Evolutionary conservation across 2,888 invertebrate genomes (phyloP), one percentile per base, ranked within the genome.

Genomic region (Phytoseiulus persimilis): DNA sequence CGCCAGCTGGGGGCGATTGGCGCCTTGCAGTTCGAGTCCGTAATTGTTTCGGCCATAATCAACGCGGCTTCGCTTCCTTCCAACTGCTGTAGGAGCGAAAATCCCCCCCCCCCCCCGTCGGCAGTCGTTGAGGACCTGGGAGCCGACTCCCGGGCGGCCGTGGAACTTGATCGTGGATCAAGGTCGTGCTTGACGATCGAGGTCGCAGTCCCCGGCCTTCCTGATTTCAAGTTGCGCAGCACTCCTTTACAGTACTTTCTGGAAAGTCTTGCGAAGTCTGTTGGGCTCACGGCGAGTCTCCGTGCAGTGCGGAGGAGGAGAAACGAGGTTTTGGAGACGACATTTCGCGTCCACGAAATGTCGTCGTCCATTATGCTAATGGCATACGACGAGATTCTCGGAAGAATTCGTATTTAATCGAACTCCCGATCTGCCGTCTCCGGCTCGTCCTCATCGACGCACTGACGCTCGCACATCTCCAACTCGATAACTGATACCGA

Each of bases 21-120:
- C 65, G 65, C 65, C 65, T 65, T 14, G 65, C 65, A 65, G 65
- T 65, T 65, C 14, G 65, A 65, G 65, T 65, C 65, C 65, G 65
- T 65, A 65, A 65, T 65, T 65, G 65, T 65, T 65, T 65, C 65
- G 65, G 65, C 65, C 65, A 65, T 65, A 65, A 65, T 65, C 65
- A 65, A 28, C 14, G 65, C 28, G 18, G 65, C 65, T 65, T 14
- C 65, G 65, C 65, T 65, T 65, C 18, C 65, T 65, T 65, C 65
- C 65, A 65, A 65, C 65, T 65, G 65, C 65, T 65, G 65, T 23
- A 18, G 23, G 65, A 65, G 65, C 65, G 18, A 2, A 28, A 65
- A 65, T 65, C 18, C 65, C 18, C 18, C 18, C 9, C 65, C 18
- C 65, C 46, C 6, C 46, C 14, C 46, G 46, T 11, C 28, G 2